Conservation (phyloP, 2,113 vertebrate genomes). For the Vicugna pacos region DNA sequence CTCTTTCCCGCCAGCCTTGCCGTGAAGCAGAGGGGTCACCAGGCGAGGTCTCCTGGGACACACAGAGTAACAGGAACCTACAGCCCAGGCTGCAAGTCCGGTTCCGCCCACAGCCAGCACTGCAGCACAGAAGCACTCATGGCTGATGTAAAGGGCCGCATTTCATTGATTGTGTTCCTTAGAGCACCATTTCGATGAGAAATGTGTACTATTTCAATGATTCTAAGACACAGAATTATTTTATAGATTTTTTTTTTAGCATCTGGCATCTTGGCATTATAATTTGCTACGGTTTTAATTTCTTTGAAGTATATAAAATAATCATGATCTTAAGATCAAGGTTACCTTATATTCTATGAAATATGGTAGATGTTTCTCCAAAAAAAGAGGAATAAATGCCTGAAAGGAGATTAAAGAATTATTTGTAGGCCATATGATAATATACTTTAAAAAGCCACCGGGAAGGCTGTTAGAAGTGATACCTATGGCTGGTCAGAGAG, state of each 20-base stretch:
- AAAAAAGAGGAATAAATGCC: background rate
- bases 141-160: rapidly evolving
- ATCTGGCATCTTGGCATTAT: background rate
- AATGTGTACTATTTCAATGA: background rate
- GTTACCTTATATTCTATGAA: conserved; percentile 1
- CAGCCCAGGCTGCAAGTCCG: background rate
- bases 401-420: conserved; percentile 6
- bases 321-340: background rate
- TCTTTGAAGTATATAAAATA: background rate
- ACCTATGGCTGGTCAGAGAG: background rate
- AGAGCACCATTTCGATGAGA: background rate
- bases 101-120: background rate
- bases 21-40: background rate
- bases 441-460: background rate
- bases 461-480: background rate
- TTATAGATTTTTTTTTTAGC: background rate
- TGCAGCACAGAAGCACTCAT: background rate
- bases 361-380: background rate
- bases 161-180: background rate
- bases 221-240: background rate
- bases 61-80: background rate
- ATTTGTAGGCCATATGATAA: background rate
- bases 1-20: background rate
- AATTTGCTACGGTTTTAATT: conserved; percentile 10
- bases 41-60: background rate